Percentiles rank a stretch among this genome's conserved stretches.
Evolutionary conservation across 1,140 invertebrate genomes (phyloP).

Genomic region (Tigriopus japonicus): DNA sequence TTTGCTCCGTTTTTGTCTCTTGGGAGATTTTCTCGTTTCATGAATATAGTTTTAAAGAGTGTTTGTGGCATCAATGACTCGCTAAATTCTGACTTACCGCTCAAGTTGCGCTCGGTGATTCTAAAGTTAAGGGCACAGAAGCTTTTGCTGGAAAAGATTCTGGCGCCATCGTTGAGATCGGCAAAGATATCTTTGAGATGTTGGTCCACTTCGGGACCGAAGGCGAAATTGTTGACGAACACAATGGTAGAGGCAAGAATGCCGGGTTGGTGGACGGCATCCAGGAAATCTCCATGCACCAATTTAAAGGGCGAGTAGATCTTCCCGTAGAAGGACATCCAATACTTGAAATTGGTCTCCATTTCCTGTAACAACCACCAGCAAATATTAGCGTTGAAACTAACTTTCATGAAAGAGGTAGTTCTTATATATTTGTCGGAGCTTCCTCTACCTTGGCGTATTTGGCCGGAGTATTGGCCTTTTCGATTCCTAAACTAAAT

Average conservation of each 20-base stretch:
- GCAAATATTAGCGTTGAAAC: too few relatives aligned
- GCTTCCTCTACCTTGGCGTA: slow-evolving; percentile 55
- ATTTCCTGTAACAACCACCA: slow-evolving; percentile 42
- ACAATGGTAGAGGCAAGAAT: slow-evolving; percentile 80
- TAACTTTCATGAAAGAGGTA: slow-evolving; percentile 3
- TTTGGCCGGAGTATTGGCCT: slow-evolving; percentile 79
- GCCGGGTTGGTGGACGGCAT: slow-evolving; percentile 70
- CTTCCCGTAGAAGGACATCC: slow-evolving; percentile 95
- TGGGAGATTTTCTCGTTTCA: too few relatives aligned
- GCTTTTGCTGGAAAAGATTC: slow-evolving; percentile 94
- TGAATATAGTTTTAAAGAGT: too few relatives aligned
- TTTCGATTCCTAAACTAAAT: slow-evolving; percentile 82
- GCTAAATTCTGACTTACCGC: slow-evolving; percentile 40
- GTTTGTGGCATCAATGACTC: too few relatives aligned
- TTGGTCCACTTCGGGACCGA: slow-evolving; percentile 89
- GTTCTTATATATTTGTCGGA: slow-evolving; percentile 2
- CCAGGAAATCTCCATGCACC: slow-evolving; percentile 82
- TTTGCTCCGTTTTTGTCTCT: too few relatives aligned
- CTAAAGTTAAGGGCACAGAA: slow-evolving; percentile 95
- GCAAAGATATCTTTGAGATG: slow-evolving; percentile 87
- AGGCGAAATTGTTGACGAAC: slow-evolving; percentile 98
- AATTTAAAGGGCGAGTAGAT: slow-evolving; percentile 35
- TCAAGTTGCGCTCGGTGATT: slow-evolving; percentile 73
- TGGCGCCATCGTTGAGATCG: slow-evolving; percentile 81
- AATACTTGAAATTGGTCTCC: slow-evolving; percentile 69